phyloP scores from a whole-genome alignment of 1,140 invertebrate species.

The Macrobrachium rosenbergii region DNA sequence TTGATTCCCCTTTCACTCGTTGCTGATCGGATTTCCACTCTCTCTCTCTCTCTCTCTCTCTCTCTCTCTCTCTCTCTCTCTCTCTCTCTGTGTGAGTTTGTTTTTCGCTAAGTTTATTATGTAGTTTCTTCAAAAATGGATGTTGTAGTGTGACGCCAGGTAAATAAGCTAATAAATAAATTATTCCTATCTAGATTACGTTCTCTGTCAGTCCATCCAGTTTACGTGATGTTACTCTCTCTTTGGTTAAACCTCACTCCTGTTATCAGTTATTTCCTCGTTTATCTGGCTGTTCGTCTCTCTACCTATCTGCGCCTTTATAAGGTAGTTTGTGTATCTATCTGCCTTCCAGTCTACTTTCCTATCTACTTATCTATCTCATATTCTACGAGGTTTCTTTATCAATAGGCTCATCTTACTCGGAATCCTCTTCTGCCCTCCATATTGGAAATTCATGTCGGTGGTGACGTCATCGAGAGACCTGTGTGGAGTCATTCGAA shows the following conservation, averaged over 20 bases:
- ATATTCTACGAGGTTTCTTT: too few species aligned
- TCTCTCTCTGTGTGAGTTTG: not conserved
- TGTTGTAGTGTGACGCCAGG: too few species aligned
- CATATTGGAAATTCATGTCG: too few species aligned
- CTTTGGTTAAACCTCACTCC: not conserved
- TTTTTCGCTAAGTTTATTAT: not conserved
- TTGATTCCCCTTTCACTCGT: too few species aligned
- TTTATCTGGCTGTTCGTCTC: not conserved
- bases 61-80: constrained; percentile 31
- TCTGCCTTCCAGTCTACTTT: not conserved
- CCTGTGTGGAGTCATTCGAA: too few species aligned
- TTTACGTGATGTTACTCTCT: not conserved
- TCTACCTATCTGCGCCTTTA: not conserved
- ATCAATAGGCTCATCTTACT: too few species aligned
- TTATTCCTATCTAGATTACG: not conserved
- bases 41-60: constrained; percentile 12
- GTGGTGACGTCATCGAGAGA: too few species aligned
- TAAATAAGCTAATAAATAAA: too few species aligned
- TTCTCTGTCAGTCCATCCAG: not conserved
- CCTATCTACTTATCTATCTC: too few species aligned
- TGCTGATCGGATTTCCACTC: not conserved
- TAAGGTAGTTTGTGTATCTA: not conserved
- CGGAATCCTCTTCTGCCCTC: too few species aligned
- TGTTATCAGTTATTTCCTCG: not conserved
- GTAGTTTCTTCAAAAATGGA: not conserved